Conservation (phyloP, 2,113 vertebrate species). For the Mugil cephalus region DNA sequence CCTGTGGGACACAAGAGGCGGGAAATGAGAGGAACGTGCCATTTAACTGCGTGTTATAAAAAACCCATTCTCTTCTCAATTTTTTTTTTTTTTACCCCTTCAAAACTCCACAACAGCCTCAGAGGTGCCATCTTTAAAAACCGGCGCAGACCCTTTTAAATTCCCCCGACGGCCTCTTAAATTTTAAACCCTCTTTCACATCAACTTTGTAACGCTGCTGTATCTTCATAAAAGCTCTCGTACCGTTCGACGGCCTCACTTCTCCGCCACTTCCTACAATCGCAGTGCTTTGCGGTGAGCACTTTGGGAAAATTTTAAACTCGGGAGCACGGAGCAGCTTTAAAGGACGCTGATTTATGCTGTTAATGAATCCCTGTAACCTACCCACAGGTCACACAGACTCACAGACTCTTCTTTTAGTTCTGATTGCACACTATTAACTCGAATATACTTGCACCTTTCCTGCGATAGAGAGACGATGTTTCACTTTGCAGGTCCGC, state of each 20-base stretch:
- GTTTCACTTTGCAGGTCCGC: background rate
- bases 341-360: conserved; percentile 11
- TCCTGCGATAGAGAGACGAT: background rate
- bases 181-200: conserved; percentile 38
- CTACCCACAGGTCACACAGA: background rate
- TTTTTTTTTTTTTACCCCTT: conserved; percentile 15
- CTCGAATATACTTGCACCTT: background rate
- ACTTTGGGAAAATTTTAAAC: conserved; percentile 14
- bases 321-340: background rate
- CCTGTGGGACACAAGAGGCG: conserved; percentile 84
- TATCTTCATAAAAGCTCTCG: conserved; percentile 34
- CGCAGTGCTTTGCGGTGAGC: conserved; percentile 1
- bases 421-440: conserved; percentile 2
- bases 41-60: too few relatives aligned
- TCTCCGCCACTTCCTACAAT: conserved; percentile 9
- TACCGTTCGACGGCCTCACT: background rate
- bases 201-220: conserved; percentile 17
- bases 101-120: conserved; percentile 5
- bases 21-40: too few relatives aligned
- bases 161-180: conserved; percentile 42
- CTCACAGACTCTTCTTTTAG: background rate
- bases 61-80: background rate
- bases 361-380: conserved; percentile 17
- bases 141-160: conserved; percentile 24
- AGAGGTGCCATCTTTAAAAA: conserved; percentile 39